phyloP scores from a whole-genome alignment of 2,797 vertebrate species.

The Alectoris magna region DNA sequence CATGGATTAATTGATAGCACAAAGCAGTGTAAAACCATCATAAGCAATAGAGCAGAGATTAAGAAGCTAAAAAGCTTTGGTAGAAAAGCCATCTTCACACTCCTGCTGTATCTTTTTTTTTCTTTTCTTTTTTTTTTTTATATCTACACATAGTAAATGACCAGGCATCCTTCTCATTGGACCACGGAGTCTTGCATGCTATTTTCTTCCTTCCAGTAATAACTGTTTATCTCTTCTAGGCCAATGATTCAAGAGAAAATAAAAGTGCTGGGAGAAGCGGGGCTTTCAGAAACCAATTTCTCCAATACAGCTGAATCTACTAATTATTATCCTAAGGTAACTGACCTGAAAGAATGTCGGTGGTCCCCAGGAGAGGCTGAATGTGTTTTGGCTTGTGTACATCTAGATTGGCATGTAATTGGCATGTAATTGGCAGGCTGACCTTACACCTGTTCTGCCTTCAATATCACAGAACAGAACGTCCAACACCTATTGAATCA shows the following conservation, averaged over 20 bases:
- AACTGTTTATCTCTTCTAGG: slow-evolving; percentile 76
- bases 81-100: background rate
- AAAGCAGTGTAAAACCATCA: background rate
- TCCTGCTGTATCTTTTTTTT: background rate
- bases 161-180: background rate
- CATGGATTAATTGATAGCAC: background rate
- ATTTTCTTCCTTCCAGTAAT: background rate
- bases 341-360: background rate
- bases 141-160: background rate
- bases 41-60: background rate
- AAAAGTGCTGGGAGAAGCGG: slow-evolving; percentile 92
- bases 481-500: background rate
- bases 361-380: background rate
- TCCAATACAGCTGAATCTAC: slow-evolving; percentile 86
- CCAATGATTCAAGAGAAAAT: slow-evolving; percentile 97
- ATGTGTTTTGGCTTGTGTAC: background rate
- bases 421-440: background rate
- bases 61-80: background rate
- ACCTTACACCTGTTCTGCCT: background rate
- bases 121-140: background rate
- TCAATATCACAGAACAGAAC: background rate
- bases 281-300: slow-evolving; percentile 91
- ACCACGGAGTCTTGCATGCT: background rate
- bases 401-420: background rate
- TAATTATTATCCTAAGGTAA: slow-evolving; percentile 87